Conservation (phyloP, 2,113 vertebrate species). For the Cebidichthys violaceus region DNA sequence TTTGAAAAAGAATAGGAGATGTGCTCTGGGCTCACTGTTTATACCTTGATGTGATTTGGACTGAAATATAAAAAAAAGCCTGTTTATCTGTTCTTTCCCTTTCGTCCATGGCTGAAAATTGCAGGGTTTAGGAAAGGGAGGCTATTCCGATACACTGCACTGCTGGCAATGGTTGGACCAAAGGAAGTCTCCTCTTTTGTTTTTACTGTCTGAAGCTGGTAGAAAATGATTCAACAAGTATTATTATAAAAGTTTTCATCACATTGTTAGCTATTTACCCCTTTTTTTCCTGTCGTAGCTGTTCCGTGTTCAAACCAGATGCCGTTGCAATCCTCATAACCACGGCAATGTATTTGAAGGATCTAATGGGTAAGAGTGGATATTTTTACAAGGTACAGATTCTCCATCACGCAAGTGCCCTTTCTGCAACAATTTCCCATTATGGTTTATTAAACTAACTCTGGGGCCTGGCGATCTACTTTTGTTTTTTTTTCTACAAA, state of each 20-base stretch:
- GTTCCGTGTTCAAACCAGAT: conserved; percentile 32
- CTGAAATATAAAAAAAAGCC: conserved; percentile 72
- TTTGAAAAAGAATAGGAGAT: conserved; percentile 83
- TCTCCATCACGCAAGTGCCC: conserved; percentile 65
- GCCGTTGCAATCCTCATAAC: conserved; percentile 29
- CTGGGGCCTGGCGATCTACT: conserved; percentile 70
- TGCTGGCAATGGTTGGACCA: conserved; percentile 38
- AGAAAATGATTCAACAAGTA: conserved; percentile 41
- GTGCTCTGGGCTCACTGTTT: conserved; percentile 79
- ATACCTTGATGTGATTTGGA: conserved; percentile 83
- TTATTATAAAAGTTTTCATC: conserved; percentile 29
- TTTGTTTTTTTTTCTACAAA: conserved; percentile 76
- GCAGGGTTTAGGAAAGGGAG: conserved; percentile 57
- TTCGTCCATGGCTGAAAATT: conserved; percentile 66
- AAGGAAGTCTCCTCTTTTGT: conserved; percentile 28
- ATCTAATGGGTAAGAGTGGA: conserved; percentile 38
- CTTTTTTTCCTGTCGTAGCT: conserved; percentile 34
- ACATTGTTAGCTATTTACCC: conserved; percentile 12
- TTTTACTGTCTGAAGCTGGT: conserved; percentile 38
- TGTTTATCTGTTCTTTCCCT: conserved; percentile 72
- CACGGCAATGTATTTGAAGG: conserved; percentile 34
- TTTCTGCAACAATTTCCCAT: conserved; percentile 74
- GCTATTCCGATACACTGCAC: conserved; percentile 46
- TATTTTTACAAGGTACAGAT: conserved; percentile 59
- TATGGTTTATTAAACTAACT: conserved; percentile 82